Percentiles rank a stretch among this genome's conserved stretches.
Conservation (phyloP, 2,113 vertebrate genomes). For the Desmodus rotundus region DNA sequence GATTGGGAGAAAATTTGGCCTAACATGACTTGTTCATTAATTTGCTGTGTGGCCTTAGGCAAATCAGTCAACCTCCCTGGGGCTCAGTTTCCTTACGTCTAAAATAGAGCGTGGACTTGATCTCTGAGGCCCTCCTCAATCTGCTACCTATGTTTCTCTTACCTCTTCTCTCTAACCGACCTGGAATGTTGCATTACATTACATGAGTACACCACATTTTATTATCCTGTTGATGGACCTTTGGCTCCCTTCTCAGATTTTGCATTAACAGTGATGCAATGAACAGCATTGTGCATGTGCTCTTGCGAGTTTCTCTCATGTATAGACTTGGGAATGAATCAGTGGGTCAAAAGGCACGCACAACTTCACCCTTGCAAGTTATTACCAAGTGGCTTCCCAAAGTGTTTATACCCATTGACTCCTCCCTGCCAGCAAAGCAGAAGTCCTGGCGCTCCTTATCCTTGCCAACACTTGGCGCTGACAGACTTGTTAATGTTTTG, state of each 20-base stretch:
- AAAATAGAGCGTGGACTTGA: neutral
- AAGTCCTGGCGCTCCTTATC: neutral
- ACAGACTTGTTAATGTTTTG: neutral
- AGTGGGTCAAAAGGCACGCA: neutral
- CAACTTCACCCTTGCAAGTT: neutral
- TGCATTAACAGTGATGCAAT: neutral
- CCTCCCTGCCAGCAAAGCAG: neutral
- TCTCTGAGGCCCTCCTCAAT: neutral
- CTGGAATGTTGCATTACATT: neutral
- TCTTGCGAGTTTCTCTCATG: neutral
- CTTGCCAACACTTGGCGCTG: neutral
- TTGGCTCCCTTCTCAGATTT: neutral
- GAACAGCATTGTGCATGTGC: neutral
- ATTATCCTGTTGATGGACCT: neutral
- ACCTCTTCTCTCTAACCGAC: neutral
- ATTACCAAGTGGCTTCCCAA: neutral
- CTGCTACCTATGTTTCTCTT: neutral
- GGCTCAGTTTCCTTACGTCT: neutral
- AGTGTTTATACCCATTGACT: neutral
- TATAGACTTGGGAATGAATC: neutral
- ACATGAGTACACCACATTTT: neutral
- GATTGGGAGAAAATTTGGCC: neutral
- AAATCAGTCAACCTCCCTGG: neutral
- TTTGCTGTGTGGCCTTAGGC: neutral
- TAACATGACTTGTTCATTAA: neutral